A percentile compares a stretch with the other conserved stretches of the same genome.
phyloP scores from a whole-genome alignment of 1,140 invertebrate genomes.

The Solenopsis fugax region DNA sequence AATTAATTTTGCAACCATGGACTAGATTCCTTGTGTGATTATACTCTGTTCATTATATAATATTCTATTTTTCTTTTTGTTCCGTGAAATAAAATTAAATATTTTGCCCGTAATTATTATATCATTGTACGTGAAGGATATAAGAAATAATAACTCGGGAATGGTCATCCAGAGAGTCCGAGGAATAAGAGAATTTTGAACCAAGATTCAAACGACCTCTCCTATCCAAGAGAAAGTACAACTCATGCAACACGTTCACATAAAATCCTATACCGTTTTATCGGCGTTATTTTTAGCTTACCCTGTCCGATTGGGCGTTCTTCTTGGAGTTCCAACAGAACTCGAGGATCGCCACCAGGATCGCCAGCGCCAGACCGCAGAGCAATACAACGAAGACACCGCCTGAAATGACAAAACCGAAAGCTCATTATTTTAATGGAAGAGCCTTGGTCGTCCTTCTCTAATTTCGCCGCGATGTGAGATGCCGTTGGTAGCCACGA shows the following conservation, averaged over 20 bases:
- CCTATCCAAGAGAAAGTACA: conserved; percentile 60
- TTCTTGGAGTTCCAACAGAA: conserved; percentile 99
- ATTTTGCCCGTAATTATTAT: not conserved
- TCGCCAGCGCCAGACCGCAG: conserved; percentile 95
- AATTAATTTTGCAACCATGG: not conserved
- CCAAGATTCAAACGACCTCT: conserved; percentile 42
- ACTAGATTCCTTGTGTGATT: not conserved
- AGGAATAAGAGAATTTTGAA: not conserved
- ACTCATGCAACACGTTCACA: conserved; percentile 73
- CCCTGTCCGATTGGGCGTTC: conserved; percentile 94
- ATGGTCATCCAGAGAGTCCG: not conserved
- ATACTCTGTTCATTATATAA: not conserved
- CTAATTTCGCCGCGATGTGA: conserved; percentile 58
- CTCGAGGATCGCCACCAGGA: conserved; percentile 96
- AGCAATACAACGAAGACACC: conserved; percentile 99
- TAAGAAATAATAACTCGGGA: not conserved
- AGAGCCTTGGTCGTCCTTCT: conserved; percentile 63
- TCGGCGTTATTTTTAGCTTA: conserved; percentile 82
- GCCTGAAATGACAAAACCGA: conserved; percentile 87
- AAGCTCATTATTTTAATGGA: conserved; percentile 79
- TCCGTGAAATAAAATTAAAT: not conserved
- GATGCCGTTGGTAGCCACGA: conserved; percentile 46
- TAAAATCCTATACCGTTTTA: conserved; percentile 62
- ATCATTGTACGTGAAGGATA: not conserved
- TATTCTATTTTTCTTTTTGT: not conserved